These are phyloP conservation scores for Toxotes jaculatrix DNA, from an alignment of 2,113 vertebrate genomes.

Conservation along the genomic window DNA sequence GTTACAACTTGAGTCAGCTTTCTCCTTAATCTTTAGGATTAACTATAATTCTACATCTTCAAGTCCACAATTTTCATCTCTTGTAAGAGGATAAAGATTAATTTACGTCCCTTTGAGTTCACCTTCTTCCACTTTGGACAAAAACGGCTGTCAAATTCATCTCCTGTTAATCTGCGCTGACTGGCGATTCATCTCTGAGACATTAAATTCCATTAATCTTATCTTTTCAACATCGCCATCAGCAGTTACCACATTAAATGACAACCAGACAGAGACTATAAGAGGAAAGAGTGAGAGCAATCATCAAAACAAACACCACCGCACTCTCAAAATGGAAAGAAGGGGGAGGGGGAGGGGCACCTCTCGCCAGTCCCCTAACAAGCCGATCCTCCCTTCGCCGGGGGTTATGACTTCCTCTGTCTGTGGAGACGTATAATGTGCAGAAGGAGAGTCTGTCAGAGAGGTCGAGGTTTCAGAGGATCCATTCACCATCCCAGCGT, in stretches of 20 bases:
- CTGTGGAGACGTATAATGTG: conserved; percentile 74
- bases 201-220: conserved; percentile 10
- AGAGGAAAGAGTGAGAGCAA: conserved; percentile 34
- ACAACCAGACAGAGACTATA: conserved; percentile 22
- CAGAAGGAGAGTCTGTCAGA: conserved; percentile 52
- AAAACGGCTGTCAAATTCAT: not conserved
- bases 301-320: conserved; percentile 71
- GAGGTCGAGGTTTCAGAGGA: conserved; percentile 14
- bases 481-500: not conserved
- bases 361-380: conserved; percentile 90
- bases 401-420: conserved; percentile 84
- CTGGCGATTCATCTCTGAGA: conserved; percentile 3
- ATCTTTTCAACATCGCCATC: conserved; percentile 3
- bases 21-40: not conserved
- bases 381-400: conserved; percentile 86
- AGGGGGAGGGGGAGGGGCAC: conserved; percentile 72
- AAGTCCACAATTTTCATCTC: not conserved
- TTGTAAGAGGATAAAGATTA: not conserved
- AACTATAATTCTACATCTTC: not conserved
- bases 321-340: conserved; percentile 70
- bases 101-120: not conserved
- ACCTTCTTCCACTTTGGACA: not conserved
- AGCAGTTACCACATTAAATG: not conserved
- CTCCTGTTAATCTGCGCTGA: not conserved
- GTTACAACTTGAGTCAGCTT: not conserved